phyloP scores from a whole-genome alignment of 2,113 vertebrate species.

The Eurypyga helias region DNA sequence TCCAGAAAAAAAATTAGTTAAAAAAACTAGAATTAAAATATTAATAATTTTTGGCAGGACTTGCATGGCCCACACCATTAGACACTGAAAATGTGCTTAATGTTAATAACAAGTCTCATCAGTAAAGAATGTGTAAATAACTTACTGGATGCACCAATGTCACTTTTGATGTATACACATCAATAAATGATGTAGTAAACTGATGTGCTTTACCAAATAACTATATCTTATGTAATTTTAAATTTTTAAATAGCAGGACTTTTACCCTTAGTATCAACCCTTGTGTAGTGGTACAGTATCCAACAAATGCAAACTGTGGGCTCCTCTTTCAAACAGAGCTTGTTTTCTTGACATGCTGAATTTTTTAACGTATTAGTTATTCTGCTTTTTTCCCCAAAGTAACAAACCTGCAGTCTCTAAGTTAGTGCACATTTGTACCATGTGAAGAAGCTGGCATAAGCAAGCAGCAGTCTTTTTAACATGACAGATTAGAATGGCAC shows the following conservation, averaged over 20 bases:
- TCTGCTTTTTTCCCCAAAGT: not conserved
- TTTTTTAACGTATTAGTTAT: not conserved
- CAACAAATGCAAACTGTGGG: not conserved
- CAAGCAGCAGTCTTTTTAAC: slow-evolving; percentile 21
- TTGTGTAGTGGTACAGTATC: not conserved
- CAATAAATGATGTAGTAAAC: not conserved
- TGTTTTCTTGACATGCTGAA: not conserved
- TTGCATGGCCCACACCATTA: not conserved
- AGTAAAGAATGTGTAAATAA: not conserved
- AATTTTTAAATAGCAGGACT: not conserved
- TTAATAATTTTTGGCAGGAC: not conserved
- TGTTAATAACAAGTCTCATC: not conserved
- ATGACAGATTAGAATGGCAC: slow-evolving; percentile 50
- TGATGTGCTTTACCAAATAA: not conserved
- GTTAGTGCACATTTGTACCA: not conserved
- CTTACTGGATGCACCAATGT: not conserved
- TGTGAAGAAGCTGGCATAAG: slow-evolving; percentile 13
- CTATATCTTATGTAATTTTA: not conserved
- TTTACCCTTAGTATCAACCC: not conserved
- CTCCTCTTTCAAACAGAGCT: not conserved
- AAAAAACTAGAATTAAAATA: slow-evolving; percentile 17
- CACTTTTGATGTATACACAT: not conserved
- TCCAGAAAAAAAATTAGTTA: not conserved
- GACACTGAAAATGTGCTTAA: not conserved
- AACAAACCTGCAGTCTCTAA: not conserved